A percentile compares a stretch with the other conserved stretches of the same genome.
phyloP scores from a whole-genome alignment of 1,140 invertebrate genomes.

The Drosophila setifemur region DNA sequence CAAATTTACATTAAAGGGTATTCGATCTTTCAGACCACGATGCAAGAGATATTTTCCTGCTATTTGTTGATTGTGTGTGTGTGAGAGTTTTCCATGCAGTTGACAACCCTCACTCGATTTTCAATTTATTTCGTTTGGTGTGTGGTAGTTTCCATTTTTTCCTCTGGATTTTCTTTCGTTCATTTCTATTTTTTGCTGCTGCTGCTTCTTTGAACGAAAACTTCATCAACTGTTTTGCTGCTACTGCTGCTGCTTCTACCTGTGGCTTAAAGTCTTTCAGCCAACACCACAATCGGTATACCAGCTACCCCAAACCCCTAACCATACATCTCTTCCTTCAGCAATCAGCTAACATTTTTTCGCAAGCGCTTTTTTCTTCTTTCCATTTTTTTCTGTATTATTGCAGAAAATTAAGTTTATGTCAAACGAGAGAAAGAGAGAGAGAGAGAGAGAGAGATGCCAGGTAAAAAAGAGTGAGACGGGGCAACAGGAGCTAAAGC shows the following conservation, averaged over 20 bases:
- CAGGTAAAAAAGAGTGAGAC: neutral
- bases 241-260: conserved; percentile 76
- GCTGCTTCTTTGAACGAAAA: conserved; percentile 61
- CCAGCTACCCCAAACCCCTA: neutral
- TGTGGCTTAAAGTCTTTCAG: conserved; percentile 70
- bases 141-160: conserved; percentile 27
- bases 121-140: conserved; percentile 73
- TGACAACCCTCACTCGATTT: conserved; percentile 76
- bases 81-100: conserved; percentile 40
- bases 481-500: conserved; percentile 22
- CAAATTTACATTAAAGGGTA: no score
- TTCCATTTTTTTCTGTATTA: conserved; percentile 46
- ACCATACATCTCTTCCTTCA: conserved; percentile 11
- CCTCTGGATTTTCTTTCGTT: conserved; percentile 17
- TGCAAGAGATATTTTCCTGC: neutral
- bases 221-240: conserved; percentile 76
- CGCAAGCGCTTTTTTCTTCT: conserved; percentile 25
- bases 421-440: conserved; percentile 37
- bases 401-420: conserved; percentile 74
- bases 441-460: no score
- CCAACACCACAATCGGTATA: conserved; percentile 27
- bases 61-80: neutral
- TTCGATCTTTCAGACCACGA: no score
- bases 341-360: conserved; percentile 61
- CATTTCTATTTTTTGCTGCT: conserved; percentile 22